A percentile compares a stretch with the other conserved stretches of the same genome.
phyloP scores from a whole-genome alignment of 2,888 invertebrate species.

The Camptogramma bilineatum region DNA sequence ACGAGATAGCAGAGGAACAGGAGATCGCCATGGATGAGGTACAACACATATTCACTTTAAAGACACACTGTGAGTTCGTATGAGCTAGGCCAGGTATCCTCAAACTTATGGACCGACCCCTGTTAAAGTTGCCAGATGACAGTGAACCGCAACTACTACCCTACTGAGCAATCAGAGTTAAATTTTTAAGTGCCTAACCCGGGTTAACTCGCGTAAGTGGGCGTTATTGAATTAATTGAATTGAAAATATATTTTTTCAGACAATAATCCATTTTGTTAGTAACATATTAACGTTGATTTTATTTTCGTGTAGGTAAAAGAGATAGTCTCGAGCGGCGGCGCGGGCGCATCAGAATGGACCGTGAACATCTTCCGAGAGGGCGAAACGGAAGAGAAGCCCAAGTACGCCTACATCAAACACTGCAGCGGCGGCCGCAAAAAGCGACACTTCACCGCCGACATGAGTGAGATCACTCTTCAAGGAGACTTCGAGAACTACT shows the following conservation, averaged over 20 bases:
- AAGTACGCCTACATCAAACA: constrained; percentile 80
- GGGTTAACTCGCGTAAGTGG: too few relatives aligned
- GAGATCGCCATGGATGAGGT: constrained; percentile 77
- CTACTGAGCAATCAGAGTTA: too few relatives aligned
- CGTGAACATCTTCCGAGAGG: constrained; percentile 70
- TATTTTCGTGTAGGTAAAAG: constrained; percentile 56
- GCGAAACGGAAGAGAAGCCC: constrained; percentile 59
- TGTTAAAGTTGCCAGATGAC: too few relatives aligned
- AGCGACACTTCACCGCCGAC: constrained; percentile 74
- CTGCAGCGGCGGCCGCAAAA: constrained; percentile 72
- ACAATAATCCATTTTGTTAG: background rate
- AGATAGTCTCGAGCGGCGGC: constrained; percentile 48
- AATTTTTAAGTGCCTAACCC: too few relatives aligned
- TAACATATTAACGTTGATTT: background rate
- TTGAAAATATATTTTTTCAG: too few relatives aligned
- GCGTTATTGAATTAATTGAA: too few relatives aligned
- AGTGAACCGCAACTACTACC: too few relatives aligned
- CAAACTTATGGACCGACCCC: too few relatives aligned
- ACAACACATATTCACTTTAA: too few relatives aligned
- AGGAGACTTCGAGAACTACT: constrained; percentile 77
- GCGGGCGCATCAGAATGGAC: constrained; percentile 68
- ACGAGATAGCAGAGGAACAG: constrained; percentile 80
- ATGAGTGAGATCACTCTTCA: constrained; percentile 76
- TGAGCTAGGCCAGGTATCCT: too few relatives aligned
- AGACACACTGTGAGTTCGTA: too few relatives aligned